Conservation (phyloP, 2,797 vertebrate genomes). For the Sorex maritimensis region DNA sequence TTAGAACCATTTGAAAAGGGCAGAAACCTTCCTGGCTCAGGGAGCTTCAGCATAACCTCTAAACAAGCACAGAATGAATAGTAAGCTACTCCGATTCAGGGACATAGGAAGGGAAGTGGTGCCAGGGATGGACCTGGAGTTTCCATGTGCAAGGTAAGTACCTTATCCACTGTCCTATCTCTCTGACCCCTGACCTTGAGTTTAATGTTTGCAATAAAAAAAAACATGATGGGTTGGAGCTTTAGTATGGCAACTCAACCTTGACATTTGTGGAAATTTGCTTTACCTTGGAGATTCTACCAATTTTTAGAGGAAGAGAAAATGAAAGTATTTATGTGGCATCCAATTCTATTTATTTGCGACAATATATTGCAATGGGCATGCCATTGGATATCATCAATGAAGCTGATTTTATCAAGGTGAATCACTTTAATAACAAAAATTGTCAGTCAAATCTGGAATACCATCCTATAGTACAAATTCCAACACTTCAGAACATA, state of each 20-base stretch:
- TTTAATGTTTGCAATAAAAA: constrained; percentile 21
- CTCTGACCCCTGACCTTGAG: background rate
- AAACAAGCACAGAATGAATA: background rate
- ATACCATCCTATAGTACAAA: background rate
- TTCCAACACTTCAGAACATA: background rate
- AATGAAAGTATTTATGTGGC: background rate
- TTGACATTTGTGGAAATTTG: background rate
- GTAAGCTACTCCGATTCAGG: no score
- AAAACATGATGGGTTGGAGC: background rate
- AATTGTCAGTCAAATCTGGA: background rate
- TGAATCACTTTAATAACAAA: background rate
- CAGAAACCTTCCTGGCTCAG: no score
- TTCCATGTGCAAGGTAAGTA: no score
- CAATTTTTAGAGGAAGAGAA: background rate
- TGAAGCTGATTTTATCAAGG: background rate
- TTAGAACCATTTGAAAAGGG: no score
- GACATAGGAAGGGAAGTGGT: no score
- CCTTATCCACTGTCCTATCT: no score
- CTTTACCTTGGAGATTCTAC: background rate
- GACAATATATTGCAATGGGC: background rate
- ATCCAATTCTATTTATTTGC: background rate
- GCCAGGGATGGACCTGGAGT: no score
- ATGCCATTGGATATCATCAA: background rate
- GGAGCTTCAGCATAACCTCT: no score
- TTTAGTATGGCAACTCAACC: background rate